Evolutionary conservation across 2,797 vertebrate species (phyloP), one percentile per base, ranked within the genome.

Genomic region (Pagetopsis macropterus): DNA sequence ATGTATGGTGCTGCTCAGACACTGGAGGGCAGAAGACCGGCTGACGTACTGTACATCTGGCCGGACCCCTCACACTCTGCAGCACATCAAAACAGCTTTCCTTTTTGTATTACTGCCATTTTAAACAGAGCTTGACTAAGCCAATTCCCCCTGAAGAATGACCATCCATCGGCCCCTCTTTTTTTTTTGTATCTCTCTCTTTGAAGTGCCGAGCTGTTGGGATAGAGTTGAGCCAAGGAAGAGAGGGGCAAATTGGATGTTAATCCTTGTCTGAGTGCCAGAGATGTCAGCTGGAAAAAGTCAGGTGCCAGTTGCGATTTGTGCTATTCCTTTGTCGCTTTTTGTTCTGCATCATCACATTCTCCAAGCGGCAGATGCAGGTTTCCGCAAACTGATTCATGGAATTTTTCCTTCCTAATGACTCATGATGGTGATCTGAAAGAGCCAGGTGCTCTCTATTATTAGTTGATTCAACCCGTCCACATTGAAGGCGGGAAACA

Each of bases 181-280:
- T 62, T 6, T 6, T 83, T 87, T 89, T 90, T 86, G 88, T 81
- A 92, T 91, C 75, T 75, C 66, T 44, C 72, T 43, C 92, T 95
- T 95, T 95, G 94, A 95, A 93, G 94, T 86, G 79, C 81, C 73
- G 78, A 81, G 83, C 83, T 92, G 92, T 94, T 94, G 89, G 90
- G 88, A 92, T 84, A 93, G 92, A 65, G 62, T 72, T 90, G 92
- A 94, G 91, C 93, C 89, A 84, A 81, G 79, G 88, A 92, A 94
- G 90, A 94, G 90, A 91, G 81, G 77, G 82, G 83, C 93, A 90
- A 93, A 94, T 92, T 95, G 89, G 90, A 91, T 68, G 84, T 71
- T 94, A 94, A 95, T 94, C 93, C 91, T 79, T 27, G 89, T 91
- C 88, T 89, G 90, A 87, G 88, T 63, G 84, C 89, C 91, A 84